A percentile compares a stretch with the other conserved stretches of the same genome.
Evolutionary conservation across 2,113 vertebrate species (phyloP).

Genomic region (Anoura caudifer): DNA sequence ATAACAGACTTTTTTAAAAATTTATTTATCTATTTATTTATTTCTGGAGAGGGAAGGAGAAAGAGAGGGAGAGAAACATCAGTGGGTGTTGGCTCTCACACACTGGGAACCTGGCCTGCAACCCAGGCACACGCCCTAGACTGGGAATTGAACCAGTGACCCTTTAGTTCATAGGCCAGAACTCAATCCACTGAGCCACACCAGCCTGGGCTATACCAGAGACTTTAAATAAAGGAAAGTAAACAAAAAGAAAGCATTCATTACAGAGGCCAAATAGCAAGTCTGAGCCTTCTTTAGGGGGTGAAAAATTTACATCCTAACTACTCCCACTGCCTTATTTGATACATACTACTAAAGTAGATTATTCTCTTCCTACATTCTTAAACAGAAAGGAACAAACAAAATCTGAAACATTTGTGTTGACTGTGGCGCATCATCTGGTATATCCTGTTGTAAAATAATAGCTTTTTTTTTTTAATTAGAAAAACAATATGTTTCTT

Average conservation of each 20-base stretch:
- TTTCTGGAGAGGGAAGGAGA: too few species aligned
- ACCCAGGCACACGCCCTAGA: too few species aligned
- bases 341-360: not conserved
- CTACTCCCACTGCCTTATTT: not conserved
- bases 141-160: too few species aligned
- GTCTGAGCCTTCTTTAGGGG: not conserved
- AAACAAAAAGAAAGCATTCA: not conserved
- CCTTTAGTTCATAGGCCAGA: too few species aligned
- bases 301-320: not conserved
- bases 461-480: not conserved
- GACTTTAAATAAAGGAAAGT: constrained; percentile 4
- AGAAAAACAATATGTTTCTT: constrained; percentile 3
- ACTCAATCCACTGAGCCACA: too few species aligned
- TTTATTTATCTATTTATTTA: too few species aligned
- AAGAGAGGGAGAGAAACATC: too few species aligned
- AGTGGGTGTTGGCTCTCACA: too few species aligned
- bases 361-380: not conserved
- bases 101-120: too few species aligned
- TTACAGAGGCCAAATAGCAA: not conserved
- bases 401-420: constrained; percentile 16
- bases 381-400: not conserved
- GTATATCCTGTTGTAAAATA: constrained; percentile 12
- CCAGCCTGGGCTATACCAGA: not conserved
- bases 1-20: not conserved
- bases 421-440: not conserved